Percentiles rank a stretch among this genome's conserved stretches.
Conservation (phyloP, 2,797 vertebrate species). For the Propithecus perrieri region DNA sequence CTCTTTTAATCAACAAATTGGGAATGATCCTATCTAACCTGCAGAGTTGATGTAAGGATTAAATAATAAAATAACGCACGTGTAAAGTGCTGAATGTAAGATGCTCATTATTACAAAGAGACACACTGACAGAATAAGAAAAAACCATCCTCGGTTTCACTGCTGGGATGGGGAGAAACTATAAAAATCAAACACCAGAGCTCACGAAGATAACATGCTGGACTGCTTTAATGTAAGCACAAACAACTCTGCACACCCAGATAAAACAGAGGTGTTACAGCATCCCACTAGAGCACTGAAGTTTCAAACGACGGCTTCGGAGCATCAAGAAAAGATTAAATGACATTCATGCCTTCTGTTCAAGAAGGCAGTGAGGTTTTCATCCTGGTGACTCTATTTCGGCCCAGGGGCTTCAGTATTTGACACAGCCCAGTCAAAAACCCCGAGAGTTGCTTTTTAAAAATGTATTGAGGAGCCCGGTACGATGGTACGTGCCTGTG, state of each 20-base stretch:
- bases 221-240: not conserved
- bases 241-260: not conserved
- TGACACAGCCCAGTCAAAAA: not conserved
- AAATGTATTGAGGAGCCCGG: not conserved
- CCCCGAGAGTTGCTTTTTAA: not conserved
- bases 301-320: not conserved
- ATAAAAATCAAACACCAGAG: not conserved
- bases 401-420: not conserved
- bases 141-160: not conserved
- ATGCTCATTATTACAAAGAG: not conserved
- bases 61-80: constrained; percentile 28
- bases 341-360: not conserved
- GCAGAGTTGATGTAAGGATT: not conserved
- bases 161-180: not conserved
- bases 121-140: not conserved
- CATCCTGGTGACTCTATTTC: not conserved
- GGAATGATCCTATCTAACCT: not conserved
- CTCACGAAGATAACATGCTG: not conserved
- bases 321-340: not conserved
- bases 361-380: not conserved
- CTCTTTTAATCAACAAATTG: constrained; percentile 34
- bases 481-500: not conserved
- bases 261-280: not conserved
- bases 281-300: not conserved
- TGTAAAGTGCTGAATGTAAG: not conserved